Percentiles rank a stretch among this genome's conserved stretches.
phyloP scores from a whole-genome alignment of 2,113 vertebrate genomes.

The Pionites leucogaster region DNA sequence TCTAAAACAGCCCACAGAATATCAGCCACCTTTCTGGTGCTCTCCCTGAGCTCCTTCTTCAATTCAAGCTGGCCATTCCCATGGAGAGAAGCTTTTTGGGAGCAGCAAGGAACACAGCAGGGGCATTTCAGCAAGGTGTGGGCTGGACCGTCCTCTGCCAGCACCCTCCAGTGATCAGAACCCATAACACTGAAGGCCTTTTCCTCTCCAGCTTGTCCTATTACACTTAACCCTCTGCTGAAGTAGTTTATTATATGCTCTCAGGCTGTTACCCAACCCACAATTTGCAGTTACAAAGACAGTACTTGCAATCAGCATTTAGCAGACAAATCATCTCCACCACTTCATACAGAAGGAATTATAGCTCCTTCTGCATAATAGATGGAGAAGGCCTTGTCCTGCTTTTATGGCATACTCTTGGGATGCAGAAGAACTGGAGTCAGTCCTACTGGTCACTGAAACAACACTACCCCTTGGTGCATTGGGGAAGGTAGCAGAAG shows the following conservation, averaged over 20 bases:
- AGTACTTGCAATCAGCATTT: background rate
- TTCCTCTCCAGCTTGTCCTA: background rate
- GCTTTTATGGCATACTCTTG: background rate
- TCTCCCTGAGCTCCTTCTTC: background rate
- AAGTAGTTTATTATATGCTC: background rate
- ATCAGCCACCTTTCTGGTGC: background rate
- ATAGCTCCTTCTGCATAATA: background rate
- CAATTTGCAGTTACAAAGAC: background rate
- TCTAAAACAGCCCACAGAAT: background rate
- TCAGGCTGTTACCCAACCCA: background rate
- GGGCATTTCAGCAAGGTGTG: background rate
- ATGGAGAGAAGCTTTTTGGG: rapidly evolving
- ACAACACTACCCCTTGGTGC: background rate
- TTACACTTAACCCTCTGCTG: background rate
- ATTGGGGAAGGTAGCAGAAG: background rate
- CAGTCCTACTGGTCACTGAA: background rate
- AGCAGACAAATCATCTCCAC: background rate
- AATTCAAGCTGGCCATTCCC: background rate
- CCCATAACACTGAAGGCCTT: background rate
- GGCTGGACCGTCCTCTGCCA: background rate
- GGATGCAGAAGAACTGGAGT: background rate
- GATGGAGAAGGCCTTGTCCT: background rate
- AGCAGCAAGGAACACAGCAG: background rate
- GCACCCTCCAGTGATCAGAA: background rate
- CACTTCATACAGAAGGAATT: background rate